Evolutionary conservation across 2,113 vertebrate species (phyloP).

Genomic region (Maccullochella peelii): DNA sequence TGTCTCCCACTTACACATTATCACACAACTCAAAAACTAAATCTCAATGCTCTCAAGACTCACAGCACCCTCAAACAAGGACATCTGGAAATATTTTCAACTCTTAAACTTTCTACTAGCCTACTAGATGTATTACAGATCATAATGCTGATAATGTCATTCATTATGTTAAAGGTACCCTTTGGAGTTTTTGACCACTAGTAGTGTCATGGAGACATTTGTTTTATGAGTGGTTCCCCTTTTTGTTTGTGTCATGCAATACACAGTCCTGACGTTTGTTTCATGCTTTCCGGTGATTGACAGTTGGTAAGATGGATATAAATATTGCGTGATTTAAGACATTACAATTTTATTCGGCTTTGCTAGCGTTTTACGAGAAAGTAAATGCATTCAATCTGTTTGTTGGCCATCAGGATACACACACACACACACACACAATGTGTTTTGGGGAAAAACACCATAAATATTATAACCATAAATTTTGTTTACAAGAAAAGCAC

Average conservation of each 20-base stretch:
- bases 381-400: background rate
- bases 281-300: background rate
- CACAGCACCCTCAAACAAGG: background rate
- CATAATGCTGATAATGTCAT: background rate
- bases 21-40: background rate
- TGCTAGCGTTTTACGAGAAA: background rate
- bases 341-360: too few relatives aligned
- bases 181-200: too few relatives aligned
- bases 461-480: background rate
- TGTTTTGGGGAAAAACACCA: background rate
- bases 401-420: background rate
- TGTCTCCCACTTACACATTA: background rate
- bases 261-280: background rate
- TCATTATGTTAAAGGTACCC: background rate
- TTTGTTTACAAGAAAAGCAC: background rate
- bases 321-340: background rate
- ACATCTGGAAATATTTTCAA: too few relatives aligned
- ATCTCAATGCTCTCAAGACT: background rate
- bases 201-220: too few relatives aligned
- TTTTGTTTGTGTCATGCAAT: too few relatives aligned
- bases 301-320: background rate
- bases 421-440: background rate
- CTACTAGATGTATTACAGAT: background rate
- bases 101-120: too few relatives aligned
- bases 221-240: background rate